These are phyloP conservation scores for Empis livida DNA, from an alignment of 2,888 invertebrate species.

Conservation along the genomic window DNA sequence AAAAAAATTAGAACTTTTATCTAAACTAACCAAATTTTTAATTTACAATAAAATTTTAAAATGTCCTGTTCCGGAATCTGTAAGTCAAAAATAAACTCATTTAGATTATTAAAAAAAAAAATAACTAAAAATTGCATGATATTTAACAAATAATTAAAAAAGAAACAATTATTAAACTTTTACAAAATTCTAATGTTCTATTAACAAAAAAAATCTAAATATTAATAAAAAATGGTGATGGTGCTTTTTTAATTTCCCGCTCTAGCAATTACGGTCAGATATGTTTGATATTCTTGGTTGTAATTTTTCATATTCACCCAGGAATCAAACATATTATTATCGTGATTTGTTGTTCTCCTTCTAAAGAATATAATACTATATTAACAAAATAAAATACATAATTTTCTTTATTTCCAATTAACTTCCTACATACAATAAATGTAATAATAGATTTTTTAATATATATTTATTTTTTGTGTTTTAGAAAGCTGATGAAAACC, in stretches of 20 bases:
- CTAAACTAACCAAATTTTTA: too few species aligned
- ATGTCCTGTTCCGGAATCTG: too few species aligned
- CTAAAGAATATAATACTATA: not conserved
- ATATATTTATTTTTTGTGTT: slow-evolving; percentile 12
- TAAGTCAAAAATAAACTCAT: too few species aligned
- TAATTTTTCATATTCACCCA: slow-evolving; percentile 68
- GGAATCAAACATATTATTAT: slow-evolving; percentile 99
- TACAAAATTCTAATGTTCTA: too few species aligned
- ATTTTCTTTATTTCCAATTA: not conserved
- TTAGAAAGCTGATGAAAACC: slow-evolving; percentile 79
- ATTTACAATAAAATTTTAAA: too few species aligned
- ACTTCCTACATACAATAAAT: not conserved
- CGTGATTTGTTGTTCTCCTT: slow-evolving; percentile 37
- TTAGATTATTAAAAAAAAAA: too few species aligned
- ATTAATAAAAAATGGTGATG: not conserved
- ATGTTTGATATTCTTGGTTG: slow-evolving; percentile 99
- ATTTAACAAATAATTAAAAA: too few species aligned
- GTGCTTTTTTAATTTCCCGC: not conserved
- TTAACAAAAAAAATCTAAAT: too few species aligned
- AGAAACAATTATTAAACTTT: too few species aligned
- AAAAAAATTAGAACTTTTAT: too few species aligned
- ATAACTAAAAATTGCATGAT: too few species aligned
- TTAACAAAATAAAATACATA: not conserved
- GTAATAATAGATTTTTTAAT: not conserved
- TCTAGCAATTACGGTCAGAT: slow-evolving; percentile 63